Base-by-base conservation (phyloP, 2,113 vertebrate species). In the Nothoprocta pentlandii region DNA sequence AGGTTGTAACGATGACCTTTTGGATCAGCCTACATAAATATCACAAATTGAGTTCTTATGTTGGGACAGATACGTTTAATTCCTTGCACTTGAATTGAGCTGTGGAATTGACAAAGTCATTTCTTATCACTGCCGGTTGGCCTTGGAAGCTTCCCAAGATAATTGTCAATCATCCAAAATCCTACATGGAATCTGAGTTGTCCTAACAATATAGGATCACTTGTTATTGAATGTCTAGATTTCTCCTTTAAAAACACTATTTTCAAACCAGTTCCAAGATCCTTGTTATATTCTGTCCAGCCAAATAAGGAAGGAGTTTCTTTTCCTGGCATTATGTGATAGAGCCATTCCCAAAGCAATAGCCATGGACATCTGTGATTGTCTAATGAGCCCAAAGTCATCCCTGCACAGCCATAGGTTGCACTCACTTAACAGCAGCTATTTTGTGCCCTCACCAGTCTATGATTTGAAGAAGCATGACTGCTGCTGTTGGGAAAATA, bases 71-170 rank as follows among this genome's bases (percentile, higher is more conserved):
- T 58, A 8, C 0, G 3, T n/a, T 41, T 70, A 36, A 22, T 41
- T 79, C 16, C 26, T 44, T n/a, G 10, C 44, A 34, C 23, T 67
- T 34, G 54, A 53, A 69, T 30, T 10, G 10, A 82, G 36, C 23
- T 78, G 32, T 68, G 67, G 58, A 47, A 85, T 53, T 46, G 64
- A 28, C 41, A 41, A 42, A 81, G 63, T 5, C 0, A 0, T 47
- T 11, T 46, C 63, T 88, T 53, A 46, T 23, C n/a, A 26, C 14
- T 46, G 28, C 53, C 81, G 85, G 58, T 34, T 58, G 71, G 14
- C 36, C 36, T 42, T 74, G 42, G 61, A 93, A 93, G 14, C 25
- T 69, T 88, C n/a, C 54, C 84, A 64, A 41, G 26, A 19, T 85
- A 69, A 12, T 54, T 41, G 36, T 9, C 6, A 63, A 53, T 30